Percentiles rank a stretch among this genome's conserved stretches.
Evolutionary conservation across 2,888 invertebrate genomes (phyloP).

Genomic region (Chrysolina haemoptera): DNA sequence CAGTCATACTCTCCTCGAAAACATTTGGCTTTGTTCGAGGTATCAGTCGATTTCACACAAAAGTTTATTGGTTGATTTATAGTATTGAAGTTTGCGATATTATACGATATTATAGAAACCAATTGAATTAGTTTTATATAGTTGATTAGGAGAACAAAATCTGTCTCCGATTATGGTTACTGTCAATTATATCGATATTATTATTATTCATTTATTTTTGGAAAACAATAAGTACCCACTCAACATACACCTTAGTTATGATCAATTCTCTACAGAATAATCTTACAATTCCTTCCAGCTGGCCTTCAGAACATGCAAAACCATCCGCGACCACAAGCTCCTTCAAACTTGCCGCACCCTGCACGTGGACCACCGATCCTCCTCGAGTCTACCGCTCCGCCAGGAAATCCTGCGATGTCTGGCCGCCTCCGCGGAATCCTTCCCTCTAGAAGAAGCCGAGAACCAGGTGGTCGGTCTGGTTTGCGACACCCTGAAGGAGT

Average conservation of each 20-base stretch:
- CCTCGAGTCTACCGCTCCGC: constrained; percentile 72
- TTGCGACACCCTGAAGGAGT: constrained; percentile 92
- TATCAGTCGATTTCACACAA: too few relatives aligned
- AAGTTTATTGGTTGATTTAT: too few relatives aligned
- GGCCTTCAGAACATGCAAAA: constrained; percentile 81
- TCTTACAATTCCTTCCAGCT: constrained; percentile 70
- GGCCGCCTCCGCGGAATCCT: constrained; percentile 79
- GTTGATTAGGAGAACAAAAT: too few relatives aligned
- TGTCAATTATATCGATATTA: too few relatives aligned
- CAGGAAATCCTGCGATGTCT: constrained; percentile 75
- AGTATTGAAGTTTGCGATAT: too few relatives aligned
- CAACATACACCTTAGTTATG: not conserved
- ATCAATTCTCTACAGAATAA: not conserved
- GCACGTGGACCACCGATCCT: constrained; percentile 65
- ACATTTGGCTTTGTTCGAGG: too few relatives aligned
- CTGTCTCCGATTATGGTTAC: too few relatives aligned
- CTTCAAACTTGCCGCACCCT: constrained; percentile 77
- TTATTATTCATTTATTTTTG: too few relatives aligned
- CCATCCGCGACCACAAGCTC: constrained; percentile 81
- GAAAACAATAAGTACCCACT: too few relatives aligned
- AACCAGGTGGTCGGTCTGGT: constrained; percentile 76
- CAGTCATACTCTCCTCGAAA: too few relatives aligned
- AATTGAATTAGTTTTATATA: too few relatives aligned
- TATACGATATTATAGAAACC: too few relatives aligned
- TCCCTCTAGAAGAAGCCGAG: constrained; percentile 79